Conservation (phyloP, 2,113 vertebrate genomes). For the Tyrannus savana region DNA sequence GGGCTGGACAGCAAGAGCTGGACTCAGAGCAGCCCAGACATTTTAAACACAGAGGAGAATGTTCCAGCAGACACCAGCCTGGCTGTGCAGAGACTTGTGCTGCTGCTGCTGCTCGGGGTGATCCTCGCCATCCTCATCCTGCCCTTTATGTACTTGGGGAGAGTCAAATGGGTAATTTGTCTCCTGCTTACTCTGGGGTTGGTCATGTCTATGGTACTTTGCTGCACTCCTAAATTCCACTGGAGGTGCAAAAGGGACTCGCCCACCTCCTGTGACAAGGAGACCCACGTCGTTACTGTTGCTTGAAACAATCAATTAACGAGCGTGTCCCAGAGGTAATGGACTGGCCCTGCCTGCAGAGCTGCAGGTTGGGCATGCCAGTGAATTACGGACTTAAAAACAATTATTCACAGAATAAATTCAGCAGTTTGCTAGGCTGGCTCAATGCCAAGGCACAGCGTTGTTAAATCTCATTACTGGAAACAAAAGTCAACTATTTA, state of each 20-base stretch:
- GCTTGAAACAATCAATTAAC: conserved; percentile 11
- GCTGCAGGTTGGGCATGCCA: rapidly evolving
- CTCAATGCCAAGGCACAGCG: neutral
- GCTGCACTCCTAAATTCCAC: conserved; percentile 47
- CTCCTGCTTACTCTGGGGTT: conserved; percentile 57
- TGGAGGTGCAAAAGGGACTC: neutral
- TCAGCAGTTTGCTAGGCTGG: neutral
- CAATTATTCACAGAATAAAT: neutral
- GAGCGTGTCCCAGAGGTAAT: rapidly evolving
- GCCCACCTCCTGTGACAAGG: neutral
- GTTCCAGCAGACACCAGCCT: neutral
- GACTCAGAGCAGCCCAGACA: neutral
- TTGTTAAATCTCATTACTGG: neutral
- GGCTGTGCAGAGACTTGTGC: conserved; percentile 59
- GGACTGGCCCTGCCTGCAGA: neutral
- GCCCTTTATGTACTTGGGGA: conserved; percentile 65
- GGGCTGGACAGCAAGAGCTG: neutral
- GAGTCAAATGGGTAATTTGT: conserved; percentile 70
- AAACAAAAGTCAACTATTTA: neutral
- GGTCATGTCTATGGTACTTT: conserved; percentile 67
- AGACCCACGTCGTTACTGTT: conserved; percentile 25
- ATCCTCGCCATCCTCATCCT: conserved; percentile 70
- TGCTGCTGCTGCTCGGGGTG: conserved; percentile 68
- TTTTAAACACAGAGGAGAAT: neutral
- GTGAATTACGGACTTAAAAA: neutral